Evolutionary conservation across 2,797 vertebrate genomes (phyloP), one percentile per base, ranked within the genome.

Genomic region (Etheostoma perlongum): DNA sequence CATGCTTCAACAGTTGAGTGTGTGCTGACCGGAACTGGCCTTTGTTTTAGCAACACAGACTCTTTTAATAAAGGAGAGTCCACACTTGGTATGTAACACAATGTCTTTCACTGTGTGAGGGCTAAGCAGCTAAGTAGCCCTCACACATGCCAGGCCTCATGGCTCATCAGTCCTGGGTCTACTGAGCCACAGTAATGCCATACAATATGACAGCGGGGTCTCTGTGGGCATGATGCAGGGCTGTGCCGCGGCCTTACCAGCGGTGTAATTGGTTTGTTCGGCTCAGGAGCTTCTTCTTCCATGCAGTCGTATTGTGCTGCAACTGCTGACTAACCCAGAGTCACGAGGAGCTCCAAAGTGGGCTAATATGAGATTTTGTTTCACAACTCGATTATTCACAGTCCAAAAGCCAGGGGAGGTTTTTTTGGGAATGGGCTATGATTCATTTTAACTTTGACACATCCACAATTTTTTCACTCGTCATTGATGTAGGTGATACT

Each of bases 251-350:
- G 83, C 58, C 68, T 55, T 85, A 90, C 89, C 89, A 84, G 67
- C 73, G 82, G 60, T 85, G 81, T 88, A 91, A 93, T 89, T 86
- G 90, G 84, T 90, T 89, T 83, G 89, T 89, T 91, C 78, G 44
- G 88, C 82, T 85, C 76, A 27, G 78, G 77, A 90, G 87, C 65
- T 14, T 91, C 84, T 82, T 92, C 88, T 72, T 78, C 84, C 77
- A 42, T 23, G 40, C 48, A 75, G 78, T 81, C 21, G 13, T 72
- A 58, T 53, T 47, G 70, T 23, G 48, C 74, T 57, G 78, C 72
- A 62, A 78, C 74, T 72, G 77, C 84, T 81, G 83, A 88, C 83
- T 83, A 84, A 60, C 54, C 72, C 72, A 1, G 80, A 84, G 77
- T 84, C 82, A 82, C 65, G 25, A 78, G 72, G 48, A 82, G 77